Base-by-base conservation (phyloP, 30 jellyfish, hydroid and myxozoan genomes). In the Turritopsis rubra region DNA sequence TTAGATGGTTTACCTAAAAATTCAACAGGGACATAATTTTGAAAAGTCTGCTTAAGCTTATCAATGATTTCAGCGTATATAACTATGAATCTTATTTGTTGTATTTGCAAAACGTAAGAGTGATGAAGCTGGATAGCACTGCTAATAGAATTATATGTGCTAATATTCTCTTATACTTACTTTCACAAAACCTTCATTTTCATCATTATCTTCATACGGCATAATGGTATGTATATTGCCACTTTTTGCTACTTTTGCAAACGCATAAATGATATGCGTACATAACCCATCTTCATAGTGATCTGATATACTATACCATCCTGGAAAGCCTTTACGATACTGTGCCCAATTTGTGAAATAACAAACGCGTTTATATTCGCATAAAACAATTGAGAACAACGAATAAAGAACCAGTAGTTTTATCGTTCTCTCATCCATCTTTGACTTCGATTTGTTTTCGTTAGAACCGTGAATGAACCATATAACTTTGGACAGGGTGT, bases 321-420 rank as follows among this genome's bases (percentile, higher is more conserved):
- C 31, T 8, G 77, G 31, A 68, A 74, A 9, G 19, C 82, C 82
- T n/a, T 29, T 29, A 20, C 82, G 82, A 23, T 74, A 74, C 41
- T 74, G 82, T 1, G 82, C 82, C 82, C 82, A 74, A 29, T 74
- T 74, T 26, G 82, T 74, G 82, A n/a, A 74, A 41, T 74, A 74
- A 74, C 82, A 74, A 74, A 74, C 82, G 26, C 82, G 82, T 29
- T 21, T 23, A 4, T 74, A 68, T 27, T 68, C 77, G 77, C 77
- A 7, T n/a, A 9, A 7, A 7, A 68, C 19, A 9, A 68, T 19
- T 17, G 77, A 7, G 30, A 68, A 23, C 30, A 68, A 22, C 9
- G 30, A 27, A 19, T n/a, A 22, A 7, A 68, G 8, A 16, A 68
- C 28, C 77, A 27, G 4, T 7, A 1, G 30, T 19, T 68, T 68